Percentiles rank a stretch among this genome's conserved stretches.
phyloP scores from a whole-genome alignment of 1,140 invertebrate genomes.

The Micrasema longulum region DNA sequence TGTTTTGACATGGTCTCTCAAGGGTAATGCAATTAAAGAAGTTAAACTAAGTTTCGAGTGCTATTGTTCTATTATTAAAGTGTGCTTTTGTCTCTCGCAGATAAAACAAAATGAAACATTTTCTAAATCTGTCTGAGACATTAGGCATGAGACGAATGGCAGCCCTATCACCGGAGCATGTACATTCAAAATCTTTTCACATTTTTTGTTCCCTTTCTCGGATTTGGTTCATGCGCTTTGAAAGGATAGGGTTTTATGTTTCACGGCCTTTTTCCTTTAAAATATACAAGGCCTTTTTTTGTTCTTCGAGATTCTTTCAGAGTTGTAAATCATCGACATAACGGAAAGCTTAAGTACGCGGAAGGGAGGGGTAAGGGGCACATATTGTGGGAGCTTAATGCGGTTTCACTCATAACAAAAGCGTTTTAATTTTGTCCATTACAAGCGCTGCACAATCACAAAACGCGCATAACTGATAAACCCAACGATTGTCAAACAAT shows the following conservation, averaged over 20 bases:
- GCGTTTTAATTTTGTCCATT: slow-evolving; percentile 22
- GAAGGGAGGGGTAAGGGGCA: slow-evolving; percentile 26
- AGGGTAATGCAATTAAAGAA: no score
- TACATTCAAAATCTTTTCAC: slow-evolving; percentile 30
- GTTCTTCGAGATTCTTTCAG: slow-evolving; percentile 46
- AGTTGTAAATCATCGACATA: slow-evolving; percentile 53
- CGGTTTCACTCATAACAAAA: slow-evolving; percentile 36
- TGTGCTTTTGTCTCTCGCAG: neutral
- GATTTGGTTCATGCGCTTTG: slow-evolving; percentile 47
- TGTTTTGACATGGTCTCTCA: no score
- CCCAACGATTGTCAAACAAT: neutral
- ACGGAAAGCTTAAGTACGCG: slow-evolving; percentile 49
- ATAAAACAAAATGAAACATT: slow-evolving; percentile 2
- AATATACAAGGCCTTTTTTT: slow-evolving; percentile 50
- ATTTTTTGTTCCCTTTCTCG: slow-evolving; percentile 46
- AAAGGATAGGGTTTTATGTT: slow-evolving; percentile 53
- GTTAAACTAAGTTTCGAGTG: no score
- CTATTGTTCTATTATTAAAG: neutral
- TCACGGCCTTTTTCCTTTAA: slow-evolving; percentile 50
- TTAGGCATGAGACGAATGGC: slow-evolving; percentile 6
- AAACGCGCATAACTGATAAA: no score
- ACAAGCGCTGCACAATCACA: neutral
- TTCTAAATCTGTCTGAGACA: slow-evolving; percentile 8
- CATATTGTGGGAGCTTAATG: slow-evolving; percentile 35
- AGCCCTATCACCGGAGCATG: slow-evolving; percentile 11